These are phyloP conservation scores for Allophyes oxyacanthae DNA, from an alignment of 2,888 invertebrate species.

Conservation along the genomic window DNA sequence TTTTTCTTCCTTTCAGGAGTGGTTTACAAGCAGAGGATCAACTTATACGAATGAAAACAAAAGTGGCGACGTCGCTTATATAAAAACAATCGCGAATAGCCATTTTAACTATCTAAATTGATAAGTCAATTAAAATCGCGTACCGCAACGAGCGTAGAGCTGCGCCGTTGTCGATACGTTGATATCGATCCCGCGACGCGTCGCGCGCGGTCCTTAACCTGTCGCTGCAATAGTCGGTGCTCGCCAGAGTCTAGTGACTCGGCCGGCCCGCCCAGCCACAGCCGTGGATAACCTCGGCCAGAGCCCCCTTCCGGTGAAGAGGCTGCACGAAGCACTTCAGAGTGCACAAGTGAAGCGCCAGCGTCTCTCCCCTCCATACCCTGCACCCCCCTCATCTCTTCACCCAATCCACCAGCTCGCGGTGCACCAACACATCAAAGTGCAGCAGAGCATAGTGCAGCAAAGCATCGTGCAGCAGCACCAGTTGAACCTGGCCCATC, in stretches of 20 bases:
- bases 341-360: conserved; percentile 90
- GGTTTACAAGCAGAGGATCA: conserved; percentile 79
- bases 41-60: conserved; percentile 75
- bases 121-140: conserved; percentile 71
- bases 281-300: conserved; percentile 90
- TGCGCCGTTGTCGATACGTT: conserved; percentile 75
- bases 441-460: conserved; percentile 86
- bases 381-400: conserved; percentile 83
- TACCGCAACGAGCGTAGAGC: conserved; percentile 70
- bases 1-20: conserved; percentile 81
- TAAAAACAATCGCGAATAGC: conserved; percentile 69
- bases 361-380: conserved; percentile 90
- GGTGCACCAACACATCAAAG: conserved; percentile 86
- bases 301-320: conserved; percentile 88
- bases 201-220: conserved; percentile 81
- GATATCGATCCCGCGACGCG: conserved; percentile 78
- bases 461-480: conserved; percentile 87
- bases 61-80: conserved; percentile 76
- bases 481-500: conserved; percentile 85
- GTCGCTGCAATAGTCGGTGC: conserved; percentile 85
- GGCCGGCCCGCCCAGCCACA: conserved; percentile 87
- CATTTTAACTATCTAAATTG: conserved; percentile 63
- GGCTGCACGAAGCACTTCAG: conserved; percentile 90
- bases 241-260: conserved; percentile 88
- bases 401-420: conserved; percentile 85